These are phyloP conservation scores for Panthera leo DNA, from an alignment of 2,113 vertebrate genomes.

Conservation along the genomic window DNA sequence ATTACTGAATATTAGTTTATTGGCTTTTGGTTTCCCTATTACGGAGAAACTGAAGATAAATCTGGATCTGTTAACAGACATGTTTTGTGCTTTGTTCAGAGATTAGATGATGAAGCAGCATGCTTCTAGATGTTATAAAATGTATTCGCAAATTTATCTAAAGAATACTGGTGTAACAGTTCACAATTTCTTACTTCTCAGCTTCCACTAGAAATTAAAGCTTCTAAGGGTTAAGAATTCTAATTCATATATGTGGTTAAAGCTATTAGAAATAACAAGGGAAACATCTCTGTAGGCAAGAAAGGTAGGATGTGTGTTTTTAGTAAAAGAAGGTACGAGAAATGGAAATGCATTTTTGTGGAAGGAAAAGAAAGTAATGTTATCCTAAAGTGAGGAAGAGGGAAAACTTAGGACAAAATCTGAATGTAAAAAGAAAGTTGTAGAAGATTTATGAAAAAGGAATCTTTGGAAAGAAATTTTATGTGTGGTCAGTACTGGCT, in stretches of 20 bases:
- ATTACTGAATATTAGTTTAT: neutral
- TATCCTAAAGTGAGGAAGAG: neutral
- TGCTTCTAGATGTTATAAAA: neutral
- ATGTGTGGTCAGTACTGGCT: neutral
- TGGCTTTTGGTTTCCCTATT: neutral
- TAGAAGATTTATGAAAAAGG: neutral
- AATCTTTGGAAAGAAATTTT: neutral
- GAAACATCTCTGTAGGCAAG: neutral
- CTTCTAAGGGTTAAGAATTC: neutral
- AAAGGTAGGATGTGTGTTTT: neutral
- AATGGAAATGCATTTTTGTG: neutral
- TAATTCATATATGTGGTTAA: neutral
- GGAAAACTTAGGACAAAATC: neutral
- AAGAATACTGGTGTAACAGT: neutral
- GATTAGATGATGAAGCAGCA: neutral
- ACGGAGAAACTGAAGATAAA: neutral
- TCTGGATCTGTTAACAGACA: neutral
- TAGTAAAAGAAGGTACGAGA: neutral
- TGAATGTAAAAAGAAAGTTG: neutral
- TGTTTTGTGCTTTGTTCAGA: neutral
- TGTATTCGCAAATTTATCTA: neutral
- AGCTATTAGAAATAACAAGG: neutral
- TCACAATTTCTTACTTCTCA: neutral
- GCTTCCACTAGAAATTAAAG: neutral
- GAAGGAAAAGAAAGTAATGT: neutral